Evolutionary conservation across 1,140 invertebrate species (phyloP), one percentile per base, ranked within the genome.

Genomic region (Drosophila sulfurigaster): DNA sequence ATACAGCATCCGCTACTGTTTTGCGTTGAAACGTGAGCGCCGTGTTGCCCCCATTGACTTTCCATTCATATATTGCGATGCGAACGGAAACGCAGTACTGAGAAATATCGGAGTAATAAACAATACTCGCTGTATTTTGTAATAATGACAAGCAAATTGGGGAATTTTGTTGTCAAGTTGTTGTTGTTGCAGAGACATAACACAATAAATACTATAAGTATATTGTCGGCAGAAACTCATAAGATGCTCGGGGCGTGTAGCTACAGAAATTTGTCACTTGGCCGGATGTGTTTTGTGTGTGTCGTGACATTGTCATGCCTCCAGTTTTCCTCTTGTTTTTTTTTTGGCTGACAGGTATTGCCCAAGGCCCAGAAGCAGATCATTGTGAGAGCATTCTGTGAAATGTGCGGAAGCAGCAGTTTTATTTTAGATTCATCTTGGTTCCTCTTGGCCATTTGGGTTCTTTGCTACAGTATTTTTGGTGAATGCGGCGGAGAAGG

Each of bases 1-100:
- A 89, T 89, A 89, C 86, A 89, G 85, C 85, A 89, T 89, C 85
- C 85, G 85, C 85, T 89, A 89, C 85, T 89, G 85, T 89, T 79
- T 79, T 52, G 58, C 56, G 57, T 20, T 48, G 51, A 38, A 70
- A 82, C 78, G 71, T 85, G 82, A 85, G 78, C 74, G 65, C 63
- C 63, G 25, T 77, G 59, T 30, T 15, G 54, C 20, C 41, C 41
- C 63, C 32, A 64, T 63, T 73, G 59, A 57, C 68, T 58, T 25
- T 25, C 30, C 43, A 70, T 63, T 70, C 51, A 41, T 46, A 41
- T 46, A 30, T 45, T 63, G 7, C 57, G 48, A 68, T 59, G 45
- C 68, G 48, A 89, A 81, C 81, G 85, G 85, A 88, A 88, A 78
- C 74, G 52, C 25, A 11, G 52, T 28, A 38, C 13, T 3, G 35